Evolutionary conservation across 2,888 invertebrate genomes (phyloP).

Genomic region (Bellardia bayeri): DNA sequence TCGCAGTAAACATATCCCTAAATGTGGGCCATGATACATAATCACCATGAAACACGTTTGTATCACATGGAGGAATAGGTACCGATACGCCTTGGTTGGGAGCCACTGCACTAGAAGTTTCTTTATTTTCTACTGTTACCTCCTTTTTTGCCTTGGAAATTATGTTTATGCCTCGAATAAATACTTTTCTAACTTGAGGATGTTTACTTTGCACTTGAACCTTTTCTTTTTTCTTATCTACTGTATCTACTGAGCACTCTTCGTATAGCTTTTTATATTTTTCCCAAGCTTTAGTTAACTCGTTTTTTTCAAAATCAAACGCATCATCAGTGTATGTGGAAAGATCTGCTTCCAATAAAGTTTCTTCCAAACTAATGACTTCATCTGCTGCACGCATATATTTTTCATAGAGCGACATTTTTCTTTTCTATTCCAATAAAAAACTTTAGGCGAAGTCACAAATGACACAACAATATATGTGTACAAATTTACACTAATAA

Average conservation of each 20-base stretch:
- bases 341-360: background rate
- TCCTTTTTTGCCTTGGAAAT: background rate
- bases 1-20: slow-evolving; percentile 60
- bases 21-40: slow-evolving; percentile 62
- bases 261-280: background rate
- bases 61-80: slow-evolving; percentile 45
- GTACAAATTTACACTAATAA: no score
- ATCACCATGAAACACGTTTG: slow-evolving; percentile 44
- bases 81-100: background rate
- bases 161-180: background rate
- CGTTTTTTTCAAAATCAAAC: background rate
- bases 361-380: background rate
- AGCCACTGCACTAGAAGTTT: background rate
- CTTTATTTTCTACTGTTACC: background rate
- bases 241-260: background rate
- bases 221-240: background rate
- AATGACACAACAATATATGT: no score
- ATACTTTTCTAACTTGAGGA: background rate
- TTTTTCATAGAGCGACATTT: background rate
- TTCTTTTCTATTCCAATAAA: no score
- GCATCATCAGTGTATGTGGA: background rate
- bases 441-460: no score
- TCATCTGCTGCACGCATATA: background rate
- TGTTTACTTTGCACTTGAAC: background rate
- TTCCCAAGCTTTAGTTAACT: background rate